Base-by-base conservation (phyloP, 2,888 invertebrate genomes). In the Philhelius pedissequus region DNA sequence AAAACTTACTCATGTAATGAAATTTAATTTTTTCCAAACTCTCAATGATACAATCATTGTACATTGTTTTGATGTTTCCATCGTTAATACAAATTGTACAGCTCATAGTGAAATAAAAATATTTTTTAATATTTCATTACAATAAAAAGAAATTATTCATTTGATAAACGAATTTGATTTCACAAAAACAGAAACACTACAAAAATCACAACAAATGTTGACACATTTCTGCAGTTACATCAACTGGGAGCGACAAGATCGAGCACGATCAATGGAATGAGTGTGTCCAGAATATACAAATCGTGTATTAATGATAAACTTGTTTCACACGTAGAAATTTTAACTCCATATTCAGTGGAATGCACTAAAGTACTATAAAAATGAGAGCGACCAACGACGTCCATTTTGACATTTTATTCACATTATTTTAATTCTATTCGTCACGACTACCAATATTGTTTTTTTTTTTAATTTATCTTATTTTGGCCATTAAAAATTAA, bases 1-100 rank as follows among this genome's bases (percentile, higher is more conserved):
- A 20, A 35, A 22, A 15, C 88, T 87, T 88, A 91, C 91, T 86
- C 9, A 87, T 40, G 79, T 89, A 90, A 71, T 91, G 90, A 1
- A 86, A 48, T 77, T 87, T 89, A 18, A 91, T 86, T 0, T 75
- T 87, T 13, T 87, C 87, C 6, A 87, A 43, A 22, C 66, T 78
- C 32, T 84, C 80, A 4, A 87, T 50, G 9, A 87, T 71, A 22
- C 87, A 87, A 25, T 87, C 86, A 48, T 75, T 77, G 52, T 58
- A 40, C 18, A 74, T 62, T 20, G 13, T 50, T 43, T 25, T 30
- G 1, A 32, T 30, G 20, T 56, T 48, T 7, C 30, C 58, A 2
- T 64, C 32, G 43, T 48, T 48, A 1, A 48, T 32, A 48, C 64
- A 64, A 48, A 64, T 64, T 22, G n/a, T 48, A 9, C 64, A 64